Conservation (phyloP, 2,888 invertebrate genomes). For the Patella pellucida region DNA sequence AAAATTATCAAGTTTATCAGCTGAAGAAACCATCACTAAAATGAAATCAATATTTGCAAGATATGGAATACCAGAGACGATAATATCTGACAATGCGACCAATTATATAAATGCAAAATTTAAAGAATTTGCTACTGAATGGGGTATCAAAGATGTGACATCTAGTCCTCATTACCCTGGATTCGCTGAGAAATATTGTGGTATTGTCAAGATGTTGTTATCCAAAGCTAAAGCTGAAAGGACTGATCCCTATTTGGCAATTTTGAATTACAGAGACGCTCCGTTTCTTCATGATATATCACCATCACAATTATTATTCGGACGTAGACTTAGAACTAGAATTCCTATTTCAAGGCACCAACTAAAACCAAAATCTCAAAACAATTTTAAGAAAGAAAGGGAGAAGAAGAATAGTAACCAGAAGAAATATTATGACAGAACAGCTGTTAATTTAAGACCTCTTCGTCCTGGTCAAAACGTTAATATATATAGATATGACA, state of each 20-base stretch:
- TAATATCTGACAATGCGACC: conserved; percentile 1
- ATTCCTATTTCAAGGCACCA: background rate
- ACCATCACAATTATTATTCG: conserved; percentile 5
- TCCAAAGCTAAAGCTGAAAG: background rate
- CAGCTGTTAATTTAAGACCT: background rate
- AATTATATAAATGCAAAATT: background rate
- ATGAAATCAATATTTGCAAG: conserved; percentile 16
- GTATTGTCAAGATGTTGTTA: conserved; percentile 3
- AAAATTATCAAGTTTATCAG: background rate
- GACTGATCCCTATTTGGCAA: conserved; percentile 10
- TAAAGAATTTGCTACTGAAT: background rate
- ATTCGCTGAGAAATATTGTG: conserved; percentile 13
- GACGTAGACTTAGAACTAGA: conserved; percentile 1
- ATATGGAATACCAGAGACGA: conserved; percentile 12
- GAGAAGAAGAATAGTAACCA: background rate
- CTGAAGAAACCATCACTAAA: conserved; percentile 8
- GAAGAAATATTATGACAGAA: conserved; percentile 14
- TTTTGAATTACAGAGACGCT: background rate
- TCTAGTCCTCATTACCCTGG: conserved; percentile 9
- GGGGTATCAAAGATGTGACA: conserved; percentile 8
- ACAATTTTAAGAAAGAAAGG: background rate
- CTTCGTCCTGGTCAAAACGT: background rate
- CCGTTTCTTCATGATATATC: background rate
- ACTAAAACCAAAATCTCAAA: conserved; percentile 11
- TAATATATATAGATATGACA: background rate